These are phyloP conservation scores for Neolamprologus kungweensis DNA, from an alignment of 2,113 vertebrate genomes.

Conservation along the genomic window DNA sequence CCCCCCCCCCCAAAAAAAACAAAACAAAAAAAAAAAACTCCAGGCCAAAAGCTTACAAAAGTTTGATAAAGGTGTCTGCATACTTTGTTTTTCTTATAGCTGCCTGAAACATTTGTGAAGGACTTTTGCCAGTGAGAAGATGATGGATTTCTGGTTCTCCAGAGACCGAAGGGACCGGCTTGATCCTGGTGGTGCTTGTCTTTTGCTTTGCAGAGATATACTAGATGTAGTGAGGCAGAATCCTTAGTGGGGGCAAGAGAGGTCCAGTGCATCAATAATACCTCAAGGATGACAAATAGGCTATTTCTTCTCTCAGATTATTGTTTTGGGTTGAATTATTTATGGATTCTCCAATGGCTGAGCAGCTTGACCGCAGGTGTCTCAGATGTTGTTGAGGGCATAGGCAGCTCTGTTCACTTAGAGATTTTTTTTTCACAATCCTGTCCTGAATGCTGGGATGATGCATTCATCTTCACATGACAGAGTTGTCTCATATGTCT, in stretches of 20 bases:
- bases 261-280: not conserved
- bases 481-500: slow-evolving; percentile 19
- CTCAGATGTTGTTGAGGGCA: not conserved
- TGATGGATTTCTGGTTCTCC: not conserved
- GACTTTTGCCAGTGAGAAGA: not conserved
- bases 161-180: not conserved
- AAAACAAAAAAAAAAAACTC: no score
- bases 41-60: not conserved
- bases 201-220: not conserved
- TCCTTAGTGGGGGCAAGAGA: not conserved
- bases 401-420: not conserved
- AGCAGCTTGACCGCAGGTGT: not conserved
- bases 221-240: not conserved
- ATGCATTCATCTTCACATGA: slow-evolving; percentile 29
- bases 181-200: not conserved
- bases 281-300: slow-evolving; percentile 18
- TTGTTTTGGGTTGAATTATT: slow-evolving; percentile 46
- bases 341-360: not conserved
- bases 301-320: slow-evolving; percentile 12
- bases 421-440: not conserved
- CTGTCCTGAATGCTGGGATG: not conserved
- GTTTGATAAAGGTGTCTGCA: not conserved
- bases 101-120: not conserved
- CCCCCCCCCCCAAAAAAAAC: no score
- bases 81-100: not conserved